A percentile compares a stretch with the other conserved stretches of the same genome.
These are phyloP conservation scores for Sciurus carolinensis DNA, from an alignment of 2,797 vertebrate species.

Conservation along the genomic window DNA sequence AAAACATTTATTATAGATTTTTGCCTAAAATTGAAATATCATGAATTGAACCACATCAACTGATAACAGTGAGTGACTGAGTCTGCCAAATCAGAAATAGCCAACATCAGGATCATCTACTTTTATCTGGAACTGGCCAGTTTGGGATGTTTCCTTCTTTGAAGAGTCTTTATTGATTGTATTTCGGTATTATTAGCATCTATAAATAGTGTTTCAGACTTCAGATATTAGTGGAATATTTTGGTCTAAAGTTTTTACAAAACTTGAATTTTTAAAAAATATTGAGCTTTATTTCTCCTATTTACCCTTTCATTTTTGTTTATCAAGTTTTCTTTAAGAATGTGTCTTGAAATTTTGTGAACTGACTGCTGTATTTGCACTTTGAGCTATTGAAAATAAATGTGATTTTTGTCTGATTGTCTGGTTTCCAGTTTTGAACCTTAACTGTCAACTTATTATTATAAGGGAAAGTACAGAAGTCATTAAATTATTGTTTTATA, in stretches of 20 bases:
- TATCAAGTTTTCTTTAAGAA: constrained; percentile 85
- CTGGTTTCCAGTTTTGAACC: constrained; percentile 55
- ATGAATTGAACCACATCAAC: constrained; percentile 47
- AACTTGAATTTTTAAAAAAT: constrained; percentile 54
- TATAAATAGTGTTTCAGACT: constrained; percentile 75
- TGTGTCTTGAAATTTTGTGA: constrained; percentile 87
- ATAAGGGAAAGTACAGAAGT: constrained; percentile 42
- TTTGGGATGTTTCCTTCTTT: background rate
- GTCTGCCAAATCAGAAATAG: constrained; percentile 58
- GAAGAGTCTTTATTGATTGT: constrained; percentile 15
- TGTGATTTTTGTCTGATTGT: constrained; percentile 72
- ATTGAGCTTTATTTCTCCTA: constrained; percentile 79
- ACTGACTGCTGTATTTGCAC: constrained; percentile 88
- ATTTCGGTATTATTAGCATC: constrained; percentile 22
- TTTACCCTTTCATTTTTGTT: constrained; percentile 79
- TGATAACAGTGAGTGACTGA: constrained; percentile 76
- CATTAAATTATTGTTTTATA: constrained; percentile 52
- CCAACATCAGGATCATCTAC: background rate
- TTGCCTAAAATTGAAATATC: constrained; percentile 79
- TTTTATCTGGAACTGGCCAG: background rate
- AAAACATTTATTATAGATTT: constrained; percentile 68
- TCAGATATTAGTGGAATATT: constrained; percentile 67
- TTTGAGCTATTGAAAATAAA: constrained; percentile 85
- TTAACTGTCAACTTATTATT: constrained; percentile 61
- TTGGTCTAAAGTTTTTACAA: constrained; percentile 77